Evolutionary conservation across 2,888 invertebrate genomes (phyloP).

Genomic region (Macrosoma leucophasiata): DNA sequence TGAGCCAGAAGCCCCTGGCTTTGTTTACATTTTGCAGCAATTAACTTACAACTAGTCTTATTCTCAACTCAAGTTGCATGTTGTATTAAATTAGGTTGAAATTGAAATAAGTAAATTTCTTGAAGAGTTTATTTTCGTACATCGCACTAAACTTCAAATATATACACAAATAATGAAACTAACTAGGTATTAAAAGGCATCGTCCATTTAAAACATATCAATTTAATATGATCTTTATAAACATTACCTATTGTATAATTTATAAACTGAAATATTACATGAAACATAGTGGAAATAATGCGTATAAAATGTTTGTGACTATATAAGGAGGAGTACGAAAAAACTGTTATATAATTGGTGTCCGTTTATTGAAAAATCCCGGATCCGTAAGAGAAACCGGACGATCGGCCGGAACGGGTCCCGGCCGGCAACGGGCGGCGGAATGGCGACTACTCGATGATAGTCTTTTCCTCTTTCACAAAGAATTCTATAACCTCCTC

Average conservation of each 20-base stretch:
- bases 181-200: constrained; percentile 60
- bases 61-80: no score
- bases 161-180: constrained; percentile 32
- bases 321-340: constrained; percentile 48
- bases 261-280: constrained; percentile 55
- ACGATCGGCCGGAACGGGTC: constrained; percentile 39
- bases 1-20: no score
- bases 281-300: constrained; percentile 45
- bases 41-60: no score
- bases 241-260: constrained; percentile 69
- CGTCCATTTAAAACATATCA: constrained; percentile 68
- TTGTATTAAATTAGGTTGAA: no score
- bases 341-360: constrained; percentile 37
- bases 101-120: no score
- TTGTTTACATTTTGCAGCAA: no score
- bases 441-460: constrained; percentile 81
- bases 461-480: constrained; percentile 93
- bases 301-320: constrained; percentile 38
- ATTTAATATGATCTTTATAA: constrained; percentile 72
- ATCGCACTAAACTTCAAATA: constrained; percentile 29
- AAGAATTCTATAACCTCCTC: constrained; percentile 98
- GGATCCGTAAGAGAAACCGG: constrained; percentile 12
- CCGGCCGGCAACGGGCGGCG: constrained; percentile 43
- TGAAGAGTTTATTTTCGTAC: constrained; percentile 40
- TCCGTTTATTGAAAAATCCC: constrained; percentile 39